A percentile compares a stretch with the other conserved stretches of the same genome.
phyloP scores from a whole-genome alignment of 2,113 vertebrate species.

The Amphiprion percula region DNA sequence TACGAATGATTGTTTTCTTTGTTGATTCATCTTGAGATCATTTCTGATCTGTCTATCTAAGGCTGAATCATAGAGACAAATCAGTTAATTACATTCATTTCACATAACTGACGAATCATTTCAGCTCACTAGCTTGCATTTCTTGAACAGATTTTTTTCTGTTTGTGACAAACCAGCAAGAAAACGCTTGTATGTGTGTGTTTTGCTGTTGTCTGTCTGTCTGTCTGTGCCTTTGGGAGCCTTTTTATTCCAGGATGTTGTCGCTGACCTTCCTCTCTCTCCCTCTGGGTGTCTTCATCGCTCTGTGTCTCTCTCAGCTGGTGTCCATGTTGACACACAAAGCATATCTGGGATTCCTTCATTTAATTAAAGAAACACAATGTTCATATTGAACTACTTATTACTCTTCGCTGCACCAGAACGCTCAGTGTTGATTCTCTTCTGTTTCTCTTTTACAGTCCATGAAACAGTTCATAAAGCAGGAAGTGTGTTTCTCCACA shows the following conservation, averaged over 20 bases:
- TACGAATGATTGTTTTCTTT: too few species aligned
- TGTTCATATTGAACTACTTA: conserved; percentile 26
- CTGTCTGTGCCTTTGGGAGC: not conserved
- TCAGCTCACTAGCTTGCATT: not conserved
- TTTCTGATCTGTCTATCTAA: too few species aligned
- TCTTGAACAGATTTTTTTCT: conserved; percentile 1
- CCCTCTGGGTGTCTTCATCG: conserved; percentile 26
- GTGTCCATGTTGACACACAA: conserved; percentile 36
- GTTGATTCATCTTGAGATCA: too few species aligned
- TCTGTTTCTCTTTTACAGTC: conserved; percentile 10
- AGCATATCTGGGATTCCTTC: conserved; percentile 40
- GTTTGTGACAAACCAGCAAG: not conserved
- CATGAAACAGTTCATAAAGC: not conserved
- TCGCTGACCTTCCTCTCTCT: conserved; percentile 13
- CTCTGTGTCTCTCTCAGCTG: conserved; percentile 8
- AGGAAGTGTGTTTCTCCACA: too few species aligned
- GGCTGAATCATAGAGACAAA: too few species aligned
- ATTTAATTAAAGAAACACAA: conserved; percentile 45
- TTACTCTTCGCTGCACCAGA: conserved; percentile 2
- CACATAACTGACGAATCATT: too few species aligned
- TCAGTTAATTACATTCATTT: too few species aligned
- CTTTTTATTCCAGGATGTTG: conserved; percentile 20
- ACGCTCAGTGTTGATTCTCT: not conserved
- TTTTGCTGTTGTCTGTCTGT: too few species aligned
- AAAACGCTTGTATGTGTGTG: too few species aligned